phyloP scores from a whole-genome alignment of 2,888 invertebrate species.

The Cephus pulcher region DNA sequence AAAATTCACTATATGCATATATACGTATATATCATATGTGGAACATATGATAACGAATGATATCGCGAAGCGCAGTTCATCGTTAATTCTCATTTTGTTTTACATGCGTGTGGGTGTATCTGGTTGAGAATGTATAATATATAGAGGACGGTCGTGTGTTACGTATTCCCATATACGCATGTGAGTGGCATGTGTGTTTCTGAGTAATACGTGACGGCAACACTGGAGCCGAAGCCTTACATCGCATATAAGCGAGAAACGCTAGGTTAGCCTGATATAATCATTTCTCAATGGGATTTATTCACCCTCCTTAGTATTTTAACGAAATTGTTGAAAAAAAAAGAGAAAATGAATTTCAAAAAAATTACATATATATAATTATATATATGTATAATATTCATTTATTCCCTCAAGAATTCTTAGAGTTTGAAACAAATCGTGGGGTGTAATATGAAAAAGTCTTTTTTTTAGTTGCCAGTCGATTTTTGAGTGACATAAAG shows the following conservation, averaged over 20 bases:
- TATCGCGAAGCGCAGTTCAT: background rate
- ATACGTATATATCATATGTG: background rate
- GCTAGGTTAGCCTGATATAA: background rate
- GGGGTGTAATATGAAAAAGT: background rate
- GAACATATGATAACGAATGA: background rate
- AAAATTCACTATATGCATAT: background rate
- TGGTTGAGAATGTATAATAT: background rate
- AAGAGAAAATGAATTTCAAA: background rate
- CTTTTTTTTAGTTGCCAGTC: background rate
- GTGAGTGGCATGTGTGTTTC: background rate
- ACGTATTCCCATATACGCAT: background rate
- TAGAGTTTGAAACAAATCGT: background rate
- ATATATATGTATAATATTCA: background rate
- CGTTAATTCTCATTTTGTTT: background rate
- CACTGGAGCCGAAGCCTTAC: constrained; percentile 27
- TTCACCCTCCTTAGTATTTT: background rate
- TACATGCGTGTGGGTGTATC: background rate
- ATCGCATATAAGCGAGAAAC: constrained; percentile 13
- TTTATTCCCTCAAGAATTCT: background rate
- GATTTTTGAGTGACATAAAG: background rate
- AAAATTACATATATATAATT: background rate
- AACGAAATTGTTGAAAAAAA: background rate
- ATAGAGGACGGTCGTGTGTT: background rate
- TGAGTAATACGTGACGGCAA: constrained; percentile 9
- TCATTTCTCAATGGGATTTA: background rate